Evolutionary conservation across 2,797 vertebrate genomes (phyloP).

Genomic region (Coendou prehensilis): DNA sequence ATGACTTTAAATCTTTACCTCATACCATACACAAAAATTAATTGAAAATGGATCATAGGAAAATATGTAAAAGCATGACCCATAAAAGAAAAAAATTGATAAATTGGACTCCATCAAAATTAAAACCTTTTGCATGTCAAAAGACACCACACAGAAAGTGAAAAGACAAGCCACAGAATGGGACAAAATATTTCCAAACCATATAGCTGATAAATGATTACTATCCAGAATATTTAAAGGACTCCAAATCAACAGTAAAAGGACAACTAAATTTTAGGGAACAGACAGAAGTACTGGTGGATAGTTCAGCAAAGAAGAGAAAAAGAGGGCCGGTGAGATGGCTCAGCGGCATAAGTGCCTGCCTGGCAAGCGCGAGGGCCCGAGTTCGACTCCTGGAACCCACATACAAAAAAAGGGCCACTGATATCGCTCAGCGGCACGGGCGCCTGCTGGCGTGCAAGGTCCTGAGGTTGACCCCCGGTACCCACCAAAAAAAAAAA

Average conservation of each 20-base stretch:
- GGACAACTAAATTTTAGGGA: neutral
- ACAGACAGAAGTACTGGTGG: neutral
- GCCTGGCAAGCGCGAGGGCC: too few relatives aligned
- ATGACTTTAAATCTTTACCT: constrained; percentile 19
- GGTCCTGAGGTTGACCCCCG: too few relatives aligned
- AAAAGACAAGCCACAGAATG: neutral
- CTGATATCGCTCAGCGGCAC: too few relatives aligned
- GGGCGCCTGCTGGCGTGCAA: too few relatives aligned
- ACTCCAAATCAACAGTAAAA: neutral
- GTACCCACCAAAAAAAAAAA: too few relatives aligned
- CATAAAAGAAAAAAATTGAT: neutral
- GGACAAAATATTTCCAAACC: neutral
- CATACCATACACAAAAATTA: neutral
- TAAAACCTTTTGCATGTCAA: neutral
- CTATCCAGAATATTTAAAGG: constrained; percentile 20
- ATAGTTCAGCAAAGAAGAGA: neutral
- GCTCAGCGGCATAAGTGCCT: too few relatives aligned
- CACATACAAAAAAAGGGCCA: too few relatives aligned
- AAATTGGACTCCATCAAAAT: neutral
- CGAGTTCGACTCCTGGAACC: too few relatives aligned
- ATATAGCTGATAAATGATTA: neutral
- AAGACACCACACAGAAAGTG: too few relatives aligned
- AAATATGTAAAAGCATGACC: neutral
- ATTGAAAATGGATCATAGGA: neutral
- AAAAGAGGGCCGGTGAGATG: neutral